phyloP scores from a whole-genome alignment of 1,140 invertebrate genomes.

The Cheumatopsyche charites region DNA sequence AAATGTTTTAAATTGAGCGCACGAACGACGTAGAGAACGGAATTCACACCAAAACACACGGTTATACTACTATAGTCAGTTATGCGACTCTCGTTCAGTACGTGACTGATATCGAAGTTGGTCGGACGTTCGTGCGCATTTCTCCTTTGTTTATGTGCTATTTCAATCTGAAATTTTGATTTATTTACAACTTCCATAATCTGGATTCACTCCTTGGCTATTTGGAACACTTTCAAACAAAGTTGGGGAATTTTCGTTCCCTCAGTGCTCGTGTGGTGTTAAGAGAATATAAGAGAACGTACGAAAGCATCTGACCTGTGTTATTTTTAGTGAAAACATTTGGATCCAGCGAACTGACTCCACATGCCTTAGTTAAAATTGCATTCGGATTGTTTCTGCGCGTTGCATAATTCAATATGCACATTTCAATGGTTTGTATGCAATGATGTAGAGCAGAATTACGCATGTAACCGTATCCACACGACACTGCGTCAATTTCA shows the following conservation, averaged over 20 bases:
- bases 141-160: neutral
- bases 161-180: neutral
- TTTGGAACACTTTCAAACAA: neutral
- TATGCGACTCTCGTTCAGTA: conserved; percentile 6
- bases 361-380: conserved; percentile 3
- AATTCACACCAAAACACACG: neutral
- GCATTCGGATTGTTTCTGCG: neutral
- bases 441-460: neutral
- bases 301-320: conserved; percentile 5
- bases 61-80: neutral
- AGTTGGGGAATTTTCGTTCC: too few species aligned
- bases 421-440: conserved; percentile 20
- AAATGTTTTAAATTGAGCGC: too few species aligned
- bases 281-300: too few species aligned
- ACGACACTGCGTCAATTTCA: neutral
- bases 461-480: conserved; percentile 1
- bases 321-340: conserved; percentile 22
- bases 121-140: neutral
- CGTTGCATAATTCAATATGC: neutral
- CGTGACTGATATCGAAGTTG: neutral
- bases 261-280: neutral
- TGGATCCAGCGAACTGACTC: conserved; percentile 2
- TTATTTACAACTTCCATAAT: too few species aligned
- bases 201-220: too few species aligned
- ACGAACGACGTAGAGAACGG: conserved; percentile 5